A percentile compares a stretch with the other conserved stretches of the same genome.
Conservation (phyloP, 2,113 vertebrate species). For the Leucopsar rothschildi region DNA sequence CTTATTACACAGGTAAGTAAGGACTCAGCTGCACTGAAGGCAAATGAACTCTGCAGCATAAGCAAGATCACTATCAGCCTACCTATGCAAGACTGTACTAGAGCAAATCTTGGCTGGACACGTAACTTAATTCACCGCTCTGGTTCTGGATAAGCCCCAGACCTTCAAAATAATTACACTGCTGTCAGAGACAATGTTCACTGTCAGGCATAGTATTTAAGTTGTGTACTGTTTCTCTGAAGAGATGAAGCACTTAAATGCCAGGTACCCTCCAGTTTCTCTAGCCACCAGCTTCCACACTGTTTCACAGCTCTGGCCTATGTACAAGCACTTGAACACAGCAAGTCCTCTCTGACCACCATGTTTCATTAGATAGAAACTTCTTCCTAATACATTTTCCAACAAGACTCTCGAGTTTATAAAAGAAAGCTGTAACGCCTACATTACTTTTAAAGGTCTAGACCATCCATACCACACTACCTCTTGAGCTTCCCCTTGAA, state of each 20-base stretch:
- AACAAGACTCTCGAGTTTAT: background rate
- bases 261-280: background rate
- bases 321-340: background rate
- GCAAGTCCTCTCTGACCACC: background rate
- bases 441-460: background rate
- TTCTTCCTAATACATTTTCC: background rate
- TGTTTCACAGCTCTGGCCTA: background rate
- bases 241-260: background rate
- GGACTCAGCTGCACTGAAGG: background rate
- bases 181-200: background rate
- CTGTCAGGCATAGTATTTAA: background rate
- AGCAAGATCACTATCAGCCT: conserved; percentile 7
- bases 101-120: background rate
- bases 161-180: background rate
- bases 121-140: background rate
- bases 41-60: background rate
- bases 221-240: background rate
- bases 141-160: background rate
- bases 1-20: background rate
- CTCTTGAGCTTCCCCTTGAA: background rate
- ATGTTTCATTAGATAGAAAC: background rate
- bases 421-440: background rate
- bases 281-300: background rate
- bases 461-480: background rate
- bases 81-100: background rate